Conservation (phyloP, 2,113 vertebrate species). For the Seriola rivoliana region DNA sequence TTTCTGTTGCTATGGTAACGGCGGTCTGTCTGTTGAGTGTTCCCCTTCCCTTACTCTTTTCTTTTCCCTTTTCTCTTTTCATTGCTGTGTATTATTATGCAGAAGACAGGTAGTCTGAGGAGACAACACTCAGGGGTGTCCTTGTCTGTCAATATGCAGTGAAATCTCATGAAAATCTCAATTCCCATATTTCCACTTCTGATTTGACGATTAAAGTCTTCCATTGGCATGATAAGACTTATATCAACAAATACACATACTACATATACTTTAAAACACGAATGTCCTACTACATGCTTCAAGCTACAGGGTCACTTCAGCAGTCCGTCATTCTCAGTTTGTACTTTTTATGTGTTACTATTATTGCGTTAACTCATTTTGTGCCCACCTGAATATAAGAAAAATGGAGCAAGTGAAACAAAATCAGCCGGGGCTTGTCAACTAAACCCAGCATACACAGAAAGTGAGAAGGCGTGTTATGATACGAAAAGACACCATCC, state of each 20-base stretch:
- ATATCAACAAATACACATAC: neutral
- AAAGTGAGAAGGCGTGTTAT: slow-evolving; percentile 12
- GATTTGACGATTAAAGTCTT: neutral
- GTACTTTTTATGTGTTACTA: neutral
- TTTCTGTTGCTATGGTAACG: slow-evolving; percentile 74
- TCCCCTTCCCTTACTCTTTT: slow-evolving; percentile 21
- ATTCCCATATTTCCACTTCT: slow-evolving; percentile 6
- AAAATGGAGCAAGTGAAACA: neutral
- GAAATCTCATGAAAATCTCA: slow-evolving; percentile 28
- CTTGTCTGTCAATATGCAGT: slow-evolving; percentile 36
- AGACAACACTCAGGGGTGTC: slow-evolving; percentile 44
- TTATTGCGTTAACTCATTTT: neutral
- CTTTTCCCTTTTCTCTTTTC: slow-evolving; percentile 37
- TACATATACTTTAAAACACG: too few relatives aligned
- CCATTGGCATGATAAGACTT: neutral
- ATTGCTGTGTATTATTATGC: slow-evolving; percentile 56
- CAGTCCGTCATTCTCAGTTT: neutral
- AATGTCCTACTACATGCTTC: neutral
- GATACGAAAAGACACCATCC: neutral
- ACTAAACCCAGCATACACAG: slow-evolving; percentile 1
- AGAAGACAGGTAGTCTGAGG: slow-evolving; percentile 36
- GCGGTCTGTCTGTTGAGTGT: slow-evolving; percentile 52
- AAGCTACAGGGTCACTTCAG: neutral
- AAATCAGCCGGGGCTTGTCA: slow-evolving; percentile 13
- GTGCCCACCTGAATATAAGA: neutral